Evolutionary conservation across 2,888 invertebrate genomes (phyloP), one percentile per base, ranked within the genome.

Genomic region (Agonopterix heracliana): DNA sequence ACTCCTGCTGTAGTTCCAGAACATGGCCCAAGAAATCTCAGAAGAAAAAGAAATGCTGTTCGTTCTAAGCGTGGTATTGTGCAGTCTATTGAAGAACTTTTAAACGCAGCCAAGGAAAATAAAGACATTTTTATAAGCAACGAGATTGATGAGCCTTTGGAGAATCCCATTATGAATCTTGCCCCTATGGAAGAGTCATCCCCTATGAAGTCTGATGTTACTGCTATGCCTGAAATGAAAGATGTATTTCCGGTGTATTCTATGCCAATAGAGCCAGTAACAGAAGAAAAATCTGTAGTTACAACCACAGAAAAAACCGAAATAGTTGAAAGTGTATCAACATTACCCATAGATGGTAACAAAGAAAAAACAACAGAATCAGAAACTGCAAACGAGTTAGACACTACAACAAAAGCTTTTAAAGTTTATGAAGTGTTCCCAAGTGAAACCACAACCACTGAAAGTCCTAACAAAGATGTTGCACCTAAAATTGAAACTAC

Each of bases 1-100:
- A 90, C 91, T 1, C 90, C 91, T 0, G 90, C 89, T 3, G 87
- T 90, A 4, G 92, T 92, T 3, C 92, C 92, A 0, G 92, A 92
- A 73, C 92, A 92, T 68, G 92, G 92, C 1, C 92, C 92, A 1
- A 78, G 92, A 61, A 89, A 85, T 50, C 56, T 89, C 11, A 65
- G 62, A 46, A 76, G 81, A 47, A 75, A 56, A 41, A 71, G 77
- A 52, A 63, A 63, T 45, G 54, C 60, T 12, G 34, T 56, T 36
- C 54, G 55, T 12, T 56, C 52, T 2, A 77, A 73, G 55, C 75
- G 86, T 41, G 78, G 78, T 52, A 74, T 87, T 45, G 71, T 76
- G 9, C 76, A 72, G 9, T 79, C 81, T 10, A 66, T 89, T 35
- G 88, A 88, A 68, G 85, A 88, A 53, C 66, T 88, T 34, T 57